These are phyloP conservation scores for Ceratina australensis DNA, from an alignment of 1,140 invertebrate genomes.

Conservation along the genomic window DNA sequence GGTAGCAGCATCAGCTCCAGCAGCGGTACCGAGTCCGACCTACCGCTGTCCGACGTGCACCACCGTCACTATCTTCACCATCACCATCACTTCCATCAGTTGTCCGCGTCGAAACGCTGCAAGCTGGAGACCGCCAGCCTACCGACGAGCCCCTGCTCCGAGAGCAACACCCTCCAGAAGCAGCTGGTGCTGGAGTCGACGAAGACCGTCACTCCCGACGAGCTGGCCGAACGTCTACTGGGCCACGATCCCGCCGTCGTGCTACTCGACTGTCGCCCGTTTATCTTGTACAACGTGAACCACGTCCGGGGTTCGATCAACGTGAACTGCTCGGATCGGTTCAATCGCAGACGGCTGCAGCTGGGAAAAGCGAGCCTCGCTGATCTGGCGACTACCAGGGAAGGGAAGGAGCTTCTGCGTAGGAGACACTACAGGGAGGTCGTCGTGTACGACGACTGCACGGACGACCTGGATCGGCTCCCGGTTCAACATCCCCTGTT, in stretches of 20 bases:
- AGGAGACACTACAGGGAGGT: conserved; percentile 82
- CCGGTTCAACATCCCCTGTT: conserved; percentile 83
- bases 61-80: conserved; percentile 58
- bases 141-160: conserved; percentile 82
- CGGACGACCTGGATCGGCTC: conserved; percentile 82
- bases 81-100: conserved; percentile 53
- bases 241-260: conserved; percentile 72
- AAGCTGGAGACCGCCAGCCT: conserved; percentile 81
- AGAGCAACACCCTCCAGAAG: conserved; percentile 80
- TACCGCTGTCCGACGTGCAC: conserved; percentile 46
- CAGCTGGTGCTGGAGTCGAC: conserved; percentile 76
- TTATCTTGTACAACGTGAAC: conserved; percentile 86
- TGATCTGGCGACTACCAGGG: conserved; percentile 83
- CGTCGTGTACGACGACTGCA: conserved; percentile 86
- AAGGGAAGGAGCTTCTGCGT: conserved; percentile 84
- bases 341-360: conserved; percentile 85
- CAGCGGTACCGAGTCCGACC: conserved; percentile 48
- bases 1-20: conserved; percentile 44
- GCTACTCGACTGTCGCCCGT: conserved; percentile 86
- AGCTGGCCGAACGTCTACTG: conserved; percentile 61
- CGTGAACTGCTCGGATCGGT: conserved; percentile 87
- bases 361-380: conserved; percentile 84
- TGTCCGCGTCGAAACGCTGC: conserved; percentile 79
- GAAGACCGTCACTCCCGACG: conserved; percentile 66
- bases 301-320: conserved; percentile 88